Base-by-base conservation (phyloP, 2,113 vertebrate genomes). In the Synodontis membranacea region DNA sequence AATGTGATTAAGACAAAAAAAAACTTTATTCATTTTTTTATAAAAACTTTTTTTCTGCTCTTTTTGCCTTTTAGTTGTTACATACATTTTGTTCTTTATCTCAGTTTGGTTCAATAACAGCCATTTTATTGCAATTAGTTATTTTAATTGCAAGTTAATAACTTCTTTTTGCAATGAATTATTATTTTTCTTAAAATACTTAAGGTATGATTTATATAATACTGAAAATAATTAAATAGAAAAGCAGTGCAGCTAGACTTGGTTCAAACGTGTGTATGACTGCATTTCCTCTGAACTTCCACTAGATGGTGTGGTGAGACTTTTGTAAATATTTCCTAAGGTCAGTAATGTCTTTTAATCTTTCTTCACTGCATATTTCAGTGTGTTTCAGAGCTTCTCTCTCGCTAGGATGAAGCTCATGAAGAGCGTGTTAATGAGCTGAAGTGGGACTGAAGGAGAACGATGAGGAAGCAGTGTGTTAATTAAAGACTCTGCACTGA, bases 251-350 rank as follows among this genome's bases (percentile, higher is more conserved):
- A 28, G 42, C 23, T 75, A 25, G 72, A 46, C 5, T 68, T 37
- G 6, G 9, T 37, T 37, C 6, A 70, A 15, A 66, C 5, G 7
- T 75, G 17, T 39, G 6, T 34, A 11, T 25, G 8, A 2, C 21
- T 70, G 80, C 68, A 64, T 2, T 83, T 70, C 39, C 28, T 31
- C 15, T 15, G 48, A 2, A 28, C n/a, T 5, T 80, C 88, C 93
- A 92, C 90, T 86, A 92, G 93, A 91, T 92, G 91, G 93, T 37
- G 87, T 70, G 46, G 75, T 79, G 10, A 56, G n/a, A 19, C 37
- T 28, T 66, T 66, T 39, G 25, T 52, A 42, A 56, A 19, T 25
- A 4, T 66, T 66, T 25, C 54, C 21, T 21, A 4, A 2, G 0
- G 0, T 82, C n/a, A 34, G 58, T 82, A n/a, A 56, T 14, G 4